Evolutionary conservation across 2,888 invertebrate species (phyloP).

Genomic region (Spisula subtruncata): DNA sequence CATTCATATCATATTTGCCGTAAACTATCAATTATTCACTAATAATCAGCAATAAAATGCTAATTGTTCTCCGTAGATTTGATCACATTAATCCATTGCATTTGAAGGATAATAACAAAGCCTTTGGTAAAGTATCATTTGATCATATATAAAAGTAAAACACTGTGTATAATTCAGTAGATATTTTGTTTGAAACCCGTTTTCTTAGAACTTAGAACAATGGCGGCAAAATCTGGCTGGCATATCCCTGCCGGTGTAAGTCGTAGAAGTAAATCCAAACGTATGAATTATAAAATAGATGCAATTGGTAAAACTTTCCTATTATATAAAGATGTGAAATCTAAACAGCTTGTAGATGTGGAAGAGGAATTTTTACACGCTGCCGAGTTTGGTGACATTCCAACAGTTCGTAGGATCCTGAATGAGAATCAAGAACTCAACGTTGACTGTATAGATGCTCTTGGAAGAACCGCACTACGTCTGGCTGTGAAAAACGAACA

Average conservation of each 20-base stretch:
- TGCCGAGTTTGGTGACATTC: conserved; percentile 85
- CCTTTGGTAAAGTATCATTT: too few species aligned
- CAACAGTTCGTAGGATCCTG: conserved; percentile 81
- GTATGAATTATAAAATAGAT: conserved; percentile 22
- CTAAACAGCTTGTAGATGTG: conserved; percentile 77
- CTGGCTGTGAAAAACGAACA: conserved; percentile 87
- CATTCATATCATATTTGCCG: too few species aligned
- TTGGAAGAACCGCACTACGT: conserved; percentile 85
- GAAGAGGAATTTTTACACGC: conserved; percentile 86
- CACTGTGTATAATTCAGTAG: too few species aligned
- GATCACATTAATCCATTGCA: too few species aligned
- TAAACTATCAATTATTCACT: too few species aligned
- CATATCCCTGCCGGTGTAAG: neutral
- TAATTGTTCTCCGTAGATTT: too few species aligned
- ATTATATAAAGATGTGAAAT: conserved; percentile 58
- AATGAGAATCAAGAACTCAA: conserved; percentile 81
- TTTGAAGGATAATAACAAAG: too few species aligned
- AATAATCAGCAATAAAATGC: too few species aligned
- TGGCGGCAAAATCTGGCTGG: neutral
- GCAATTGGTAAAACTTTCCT: conserved; percentile 52
- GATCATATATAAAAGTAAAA: too few species aligned
- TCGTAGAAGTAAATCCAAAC: neutral
- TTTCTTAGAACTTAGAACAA: neutral
- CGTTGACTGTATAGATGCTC: conserved; percentile 85
- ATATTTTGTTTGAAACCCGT: too few species aligned